These are phyloP conservation scores for Thalassaphorura encarpata DNA, from an alignment of 1,140 invertebrate genomes.

Conservation along the genomic window DNA sequence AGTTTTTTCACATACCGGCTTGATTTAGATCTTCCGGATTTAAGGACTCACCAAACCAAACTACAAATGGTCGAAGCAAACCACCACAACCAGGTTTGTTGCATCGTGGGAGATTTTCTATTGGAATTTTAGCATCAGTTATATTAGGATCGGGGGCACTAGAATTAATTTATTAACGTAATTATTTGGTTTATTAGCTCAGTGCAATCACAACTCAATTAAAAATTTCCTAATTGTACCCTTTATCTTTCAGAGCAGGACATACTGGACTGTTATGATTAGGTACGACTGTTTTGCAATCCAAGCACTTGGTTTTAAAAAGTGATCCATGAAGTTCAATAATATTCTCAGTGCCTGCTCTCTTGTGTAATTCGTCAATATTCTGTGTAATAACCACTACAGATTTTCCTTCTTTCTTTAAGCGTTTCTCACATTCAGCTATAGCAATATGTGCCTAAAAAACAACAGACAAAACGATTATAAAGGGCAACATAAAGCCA, in stretches of 20 bases:
- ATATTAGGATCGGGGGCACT: constrained; percentile 45
- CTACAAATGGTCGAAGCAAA: constrained; percentile 70
- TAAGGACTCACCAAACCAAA: constrained; percentile 83
- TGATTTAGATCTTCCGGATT: constrained; percentile 51
- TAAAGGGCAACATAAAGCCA: constrained; percentile 12
- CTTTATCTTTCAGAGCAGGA: constrained; percentile 49
- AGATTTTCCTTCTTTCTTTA: constrained; percentile 46
- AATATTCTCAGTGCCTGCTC: constrained; percentile 67
- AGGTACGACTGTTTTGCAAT: constrained; percentile 55
- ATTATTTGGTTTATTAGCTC: no score
- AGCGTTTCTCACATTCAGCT: constrained; percentile 59
- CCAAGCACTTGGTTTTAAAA: constrained; percentile 69
- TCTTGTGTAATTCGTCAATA: constrained; percentile 77
- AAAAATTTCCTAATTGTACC: constrained; percentile 39
- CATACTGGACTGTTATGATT: constrained; percentile 79
- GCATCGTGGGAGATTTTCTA: constrained; percentile 60
- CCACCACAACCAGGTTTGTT: constrained; percentile 51
- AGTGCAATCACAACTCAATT: no score
- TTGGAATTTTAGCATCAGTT: constrained; percentile 49
- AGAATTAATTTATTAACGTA: constrained; percentile 8
- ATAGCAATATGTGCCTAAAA: constrained; percentile 67
- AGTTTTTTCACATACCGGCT: constrained; percentile 45
- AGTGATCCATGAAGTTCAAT: constrained; percentile 83
- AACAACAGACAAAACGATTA: constrained; percentile 19
- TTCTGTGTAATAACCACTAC: constrained; percentile 81